Base-by-base conservation (phyloP, 2,888 invertebrate species). In the Spisula subtruncata region DNA sequence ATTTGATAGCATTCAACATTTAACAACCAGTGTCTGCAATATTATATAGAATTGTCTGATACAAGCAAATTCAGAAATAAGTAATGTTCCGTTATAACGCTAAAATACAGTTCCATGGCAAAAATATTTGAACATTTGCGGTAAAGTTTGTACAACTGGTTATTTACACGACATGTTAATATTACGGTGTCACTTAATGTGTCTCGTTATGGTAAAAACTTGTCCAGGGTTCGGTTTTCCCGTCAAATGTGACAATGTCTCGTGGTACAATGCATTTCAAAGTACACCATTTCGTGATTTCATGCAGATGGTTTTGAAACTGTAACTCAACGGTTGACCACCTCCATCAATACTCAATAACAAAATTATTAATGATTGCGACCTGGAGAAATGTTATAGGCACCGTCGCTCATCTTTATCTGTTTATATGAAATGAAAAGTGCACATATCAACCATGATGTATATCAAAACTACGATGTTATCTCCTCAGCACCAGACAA, bases 21-120 rank as follows among this genome's bases (percentile, higher is more conserved):
- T 66, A 10, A 66, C 25, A 66, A 25, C 60, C 60, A 25, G 1
- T 25, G 60, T 66, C n/a, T 25, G 12, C 10, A 5, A n/a, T 56
- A 6, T n/a, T n/a, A 25, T 66, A n/a, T 25, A 25, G 60, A 66
- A 25, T 25, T 66, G 60, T 25, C 25, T 66, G 60, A n/a, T 25
- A 25, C 25, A 6, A 25, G 60, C 25, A 60, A 60, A 8, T 8
- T 66, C 25, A 25, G 60, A 66, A 66, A 66, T 66, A n/a, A 66
- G 60, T 25, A 66, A 66, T 66, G 60, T 4, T 66, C n/a, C 0
- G n/a, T 66, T 66, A 25, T 66, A 25, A 66, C 60, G 25, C 25
- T 66, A 66, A 66, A 66, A n/a, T 66, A 66, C 25, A 66, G 20
- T 66, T 66, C n/a, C 25, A 25, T 66, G 60, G 60, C 60, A 25